Conservation (phyloP, 2,113 vertebrate species). For the Kryptolebias marmoratus region DNA sequence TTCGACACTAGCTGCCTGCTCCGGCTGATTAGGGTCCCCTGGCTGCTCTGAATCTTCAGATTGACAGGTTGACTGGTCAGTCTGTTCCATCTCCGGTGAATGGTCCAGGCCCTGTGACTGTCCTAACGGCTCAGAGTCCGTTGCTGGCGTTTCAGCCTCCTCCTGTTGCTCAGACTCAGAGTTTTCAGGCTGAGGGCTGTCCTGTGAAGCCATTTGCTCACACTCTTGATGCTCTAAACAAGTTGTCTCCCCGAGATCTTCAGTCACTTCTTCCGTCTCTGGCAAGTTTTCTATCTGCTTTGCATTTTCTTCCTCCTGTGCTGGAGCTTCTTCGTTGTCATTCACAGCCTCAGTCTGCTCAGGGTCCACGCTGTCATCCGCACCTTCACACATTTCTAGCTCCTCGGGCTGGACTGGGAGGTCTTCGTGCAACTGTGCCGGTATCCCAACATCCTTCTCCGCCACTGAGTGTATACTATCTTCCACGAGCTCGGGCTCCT, state of each 20-base stretch:
- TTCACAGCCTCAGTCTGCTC: conserved; percentile 24
- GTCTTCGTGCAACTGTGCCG: conserved; percentile 9
- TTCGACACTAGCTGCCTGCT: conserved; percentile 21
- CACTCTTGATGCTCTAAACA: conserved; percentile 24
- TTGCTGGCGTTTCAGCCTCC: not conserved
- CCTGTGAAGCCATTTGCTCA: conserved; percentile 4
- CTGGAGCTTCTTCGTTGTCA: not conserved
- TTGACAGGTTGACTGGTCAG: conserved; percentile 11
- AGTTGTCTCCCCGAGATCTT: conserved; percentile 19
- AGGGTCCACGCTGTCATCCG: conserved; percentile 26
- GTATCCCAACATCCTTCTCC: conserved; percentile 24
- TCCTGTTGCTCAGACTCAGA: conserved; percentile 8
- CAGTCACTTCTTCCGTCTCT: conserved; percentile 10
- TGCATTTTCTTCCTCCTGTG: conserved; percentile 13
- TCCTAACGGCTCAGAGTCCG: conserved; percentile 12
- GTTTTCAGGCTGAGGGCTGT: not conserved
- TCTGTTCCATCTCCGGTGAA: conserved; percentile 19
- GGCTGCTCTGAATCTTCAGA: conserved; percentile 15
- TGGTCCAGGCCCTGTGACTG: not conserved
- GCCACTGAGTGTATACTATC: conserved; percentile 12
- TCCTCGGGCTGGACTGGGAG: conserved; percentile 8
- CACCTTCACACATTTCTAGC: conserved; percentile 47
- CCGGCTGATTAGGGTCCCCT: conserved; percentile 18
- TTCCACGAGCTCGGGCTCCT: conserved; percentile 24
- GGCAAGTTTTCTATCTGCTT: conserved; percentile 25